Evolutionary conservation across 2,797 vertebrate species (phyloP), one percentile per base, ranked within the genome.

Genomic region (Ara ararauna): DNA sequence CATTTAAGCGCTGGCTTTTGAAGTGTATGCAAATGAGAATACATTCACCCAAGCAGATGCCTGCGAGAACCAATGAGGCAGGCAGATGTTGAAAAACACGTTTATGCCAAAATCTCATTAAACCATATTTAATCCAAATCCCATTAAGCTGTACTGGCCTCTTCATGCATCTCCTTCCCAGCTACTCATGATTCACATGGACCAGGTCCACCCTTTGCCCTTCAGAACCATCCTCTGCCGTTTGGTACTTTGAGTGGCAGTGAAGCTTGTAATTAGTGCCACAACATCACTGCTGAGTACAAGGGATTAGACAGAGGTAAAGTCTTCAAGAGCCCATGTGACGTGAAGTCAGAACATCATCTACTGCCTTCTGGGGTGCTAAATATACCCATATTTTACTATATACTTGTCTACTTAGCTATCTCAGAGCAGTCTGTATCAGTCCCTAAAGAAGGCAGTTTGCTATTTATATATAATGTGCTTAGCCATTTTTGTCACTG

Each of bases 331-430:
- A 82, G 26, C 45, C 27, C 5, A 3, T 23, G 53, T 18, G 89
- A 74, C 27, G 45, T 62, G 47, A 76, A 94, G 81, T 26, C 86
- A 91, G 83, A 93, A 64, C 47, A 60, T 15, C 67, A 82, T 48
- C 91, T 68, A 67, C 56, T 3, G 2, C 87, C 88, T 94, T 82
- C 88, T 79, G 80, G 76, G 74, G 76, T 26, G 68, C 85, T 96
- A 96, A 96, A 97, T 87, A 91, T 83, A 94, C 53, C 56, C 81
- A 14, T 23, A 56, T 90, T 95, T 95, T 83, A 85, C 90, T 84
- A 65, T 14, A 71, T 56, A 27, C 79, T 81, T 90, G 66, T 73
- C 72, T 88, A 38, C 77, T 79, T 58, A 75, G 89, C 89, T 65
- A 42, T 94, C 92, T 77, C 61, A 13, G 64, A 94, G 80, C 54